Base-by-base conservation (phyloP, 2,888 invertebrate species). In the Cyaniris semiargus region DNA sequence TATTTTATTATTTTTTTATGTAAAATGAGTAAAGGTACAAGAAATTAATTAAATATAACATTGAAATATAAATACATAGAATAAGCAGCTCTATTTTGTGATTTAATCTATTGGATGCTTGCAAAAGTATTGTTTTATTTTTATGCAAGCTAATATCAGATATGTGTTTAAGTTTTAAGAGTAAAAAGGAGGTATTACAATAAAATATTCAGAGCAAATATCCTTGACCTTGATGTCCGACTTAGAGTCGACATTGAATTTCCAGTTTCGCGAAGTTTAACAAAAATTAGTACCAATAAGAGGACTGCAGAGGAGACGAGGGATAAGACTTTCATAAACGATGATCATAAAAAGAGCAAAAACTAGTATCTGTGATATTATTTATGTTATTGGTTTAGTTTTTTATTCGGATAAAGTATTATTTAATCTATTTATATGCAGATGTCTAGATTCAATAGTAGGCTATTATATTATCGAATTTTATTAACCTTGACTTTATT, bases 241-340 rank as follows among this genome's bases (percentile, higher is more conserved):
- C 74, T 74, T 74, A 74, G 74, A 74, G 23, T 74, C 27, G 74
- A 74, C 74, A 53, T 74, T 74, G 74, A 23, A 74, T 44, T 27
- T 74, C 74, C 74, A 74, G 74, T 74, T 72, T 71, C n/a, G 10
- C 38, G 21, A 21, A 38, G 38, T 38, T 71, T 10, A 18, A 8
- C 71, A 71, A 71, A 44, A 71, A 71, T 44, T 66, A 71, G 21
- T 71, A 71, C 21, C 38, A n/a, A 13, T 34, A 44, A 66, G 66
- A 66, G 27, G 15, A 60, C 21, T 23, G 58, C 21, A 21, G 58
- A 66, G 23, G 27, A 66, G 23, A 5, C 10, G 66, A 15, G 27
- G 23, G 23, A 60, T 23, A 21, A 60, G 23, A 56, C 0, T 21
- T 60, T 60, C 10, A 21, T 60, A 23, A 60, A 60, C 23, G 60